Evolutionary conservation across 2,888 invertebrate species (phyloP).

Genomic region (Mythimna ferrago): DNA sequence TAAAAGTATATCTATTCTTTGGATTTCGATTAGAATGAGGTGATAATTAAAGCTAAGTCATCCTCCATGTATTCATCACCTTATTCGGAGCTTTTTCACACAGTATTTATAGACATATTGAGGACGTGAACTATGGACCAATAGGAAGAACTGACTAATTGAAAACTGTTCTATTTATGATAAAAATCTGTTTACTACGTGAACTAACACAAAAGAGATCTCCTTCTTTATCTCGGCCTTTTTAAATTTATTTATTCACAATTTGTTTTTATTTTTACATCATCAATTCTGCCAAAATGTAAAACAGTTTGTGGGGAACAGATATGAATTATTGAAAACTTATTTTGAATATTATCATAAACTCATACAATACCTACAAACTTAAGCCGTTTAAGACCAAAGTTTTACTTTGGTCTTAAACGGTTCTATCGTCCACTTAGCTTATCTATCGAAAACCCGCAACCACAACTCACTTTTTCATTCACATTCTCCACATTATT

Average conservation of each 20-base stretch:
- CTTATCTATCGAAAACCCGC: background rate
- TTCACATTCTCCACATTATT: conserved; percentile 16
- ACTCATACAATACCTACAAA: background rate
- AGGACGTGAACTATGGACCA: background rate
- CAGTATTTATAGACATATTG: background rate
- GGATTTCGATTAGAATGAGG: no score
- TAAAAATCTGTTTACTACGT: background rate
- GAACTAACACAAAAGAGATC: background rate
- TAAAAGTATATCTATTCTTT: no score
- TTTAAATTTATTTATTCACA: no score
- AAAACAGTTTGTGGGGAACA: no score
- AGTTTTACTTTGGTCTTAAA: background rate
- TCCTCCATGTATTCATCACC: background rate
- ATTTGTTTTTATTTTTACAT: no score
- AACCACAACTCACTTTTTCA: background rate
- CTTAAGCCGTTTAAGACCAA: no score
- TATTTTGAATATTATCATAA: background rate
- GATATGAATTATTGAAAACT: no score
- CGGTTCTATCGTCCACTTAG: background rate
- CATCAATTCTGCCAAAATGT: no score
- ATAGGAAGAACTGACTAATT: background rate
- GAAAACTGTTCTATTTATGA: background rate
- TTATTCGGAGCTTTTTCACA: background rate
- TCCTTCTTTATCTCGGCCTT: no score
- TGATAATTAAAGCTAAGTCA: no score